These are phyloP conservation scores for Xiphorhynchus elegans DNA, from an alignment of 2,113 vertebrate species.

Conservation along the genomic window DNA sequence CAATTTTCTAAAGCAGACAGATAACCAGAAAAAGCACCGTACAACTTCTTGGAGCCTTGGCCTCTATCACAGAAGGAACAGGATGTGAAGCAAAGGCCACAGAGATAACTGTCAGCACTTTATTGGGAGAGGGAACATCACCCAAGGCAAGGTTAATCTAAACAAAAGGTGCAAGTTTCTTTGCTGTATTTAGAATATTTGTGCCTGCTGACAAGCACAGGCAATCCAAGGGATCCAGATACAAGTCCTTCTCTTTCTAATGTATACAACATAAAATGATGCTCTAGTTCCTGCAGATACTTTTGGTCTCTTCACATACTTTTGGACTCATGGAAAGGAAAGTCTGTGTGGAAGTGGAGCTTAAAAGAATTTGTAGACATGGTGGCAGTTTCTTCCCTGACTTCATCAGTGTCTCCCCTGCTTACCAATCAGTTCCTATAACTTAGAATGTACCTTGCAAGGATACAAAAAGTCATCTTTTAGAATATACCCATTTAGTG, in stretches of 20 bases:
- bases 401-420: not conserved
- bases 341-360: not conserved
- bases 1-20: not conserved
- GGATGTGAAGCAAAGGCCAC: conserved; percentile 21
- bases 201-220: not conserved
- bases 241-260: not conserved
- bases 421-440: not conserved
- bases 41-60: not conserved
- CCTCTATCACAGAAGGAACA: not conserved
- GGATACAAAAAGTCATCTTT: not conserved
- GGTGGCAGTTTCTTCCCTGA: not conserved
- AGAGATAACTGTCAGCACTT: conserved; percentile 1
- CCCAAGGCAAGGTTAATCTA: not conserved
- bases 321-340: not conserved
- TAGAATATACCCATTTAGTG: not conserved
- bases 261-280: not conserved
- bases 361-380: not conserved
- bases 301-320: not conserved
- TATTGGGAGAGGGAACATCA: not conserved
- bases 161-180: conserved; percentile 8
- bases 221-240: not conserved
- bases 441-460: not conserved
- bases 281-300: not conserved
- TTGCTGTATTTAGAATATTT: not conserved
- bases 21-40: not conserved